Evolutionary conservation across 2,888 invertebrate species (phyloP).

Genomic region (Elmis aenea): DNA sequence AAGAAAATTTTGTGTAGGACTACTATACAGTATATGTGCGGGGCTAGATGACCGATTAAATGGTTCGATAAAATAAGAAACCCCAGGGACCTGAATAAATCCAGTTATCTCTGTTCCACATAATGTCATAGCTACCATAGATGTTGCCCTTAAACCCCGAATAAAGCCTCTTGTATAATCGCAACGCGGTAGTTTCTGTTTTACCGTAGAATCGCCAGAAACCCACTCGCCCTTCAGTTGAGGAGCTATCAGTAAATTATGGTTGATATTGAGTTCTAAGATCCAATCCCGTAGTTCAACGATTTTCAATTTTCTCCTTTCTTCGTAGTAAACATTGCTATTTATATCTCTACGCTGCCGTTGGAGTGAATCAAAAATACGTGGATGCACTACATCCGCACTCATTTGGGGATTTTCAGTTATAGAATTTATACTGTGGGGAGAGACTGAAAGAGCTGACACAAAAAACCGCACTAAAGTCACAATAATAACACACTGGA

Average conservation of each 20-base stretch:
- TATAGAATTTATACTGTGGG: too few species aligned
- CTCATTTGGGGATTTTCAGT: too few species aligned
- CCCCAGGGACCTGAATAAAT: conserved; percentile 31
- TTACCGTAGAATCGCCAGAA: conserved; percentile 21
- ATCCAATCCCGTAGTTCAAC: conserved; percentile 35
- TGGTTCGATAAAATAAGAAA: conserved; percentile 36
- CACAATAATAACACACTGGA: too few species aligned
- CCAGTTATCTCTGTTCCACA: conserved; percentile 33
- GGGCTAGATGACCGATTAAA: conserved; percentile 18
- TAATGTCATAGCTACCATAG: conserved; percentile 35
- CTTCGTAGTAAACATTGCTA: conserved; percentile 27
- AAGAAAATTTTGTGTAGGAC: not conserved
- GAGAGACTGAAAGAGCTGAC: too few species aligned
- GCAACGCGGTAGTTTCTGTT: conserved; percentile 26
- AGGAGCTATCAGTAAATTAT: conserved; percentile 31
- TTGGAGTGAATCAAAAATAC: conserved; percentile 22
- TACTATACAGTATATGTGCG: not conserved
- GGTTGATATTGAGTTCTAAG: conserved; percentile 32
- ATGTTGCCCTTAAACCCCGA: conserved; percentile 28
- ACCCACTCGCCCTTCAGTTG: conserved; percentile 33
- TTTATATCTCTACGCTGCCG: conserved; percentile 26
- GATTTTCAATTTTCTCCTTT: conserved; percentile 28
- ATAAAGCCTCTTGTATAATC: conserved; percentile 35
- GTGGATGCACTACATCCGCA: conserved; percentile 31
- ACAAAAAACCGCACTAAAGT: too few species aligned